Percentiles rank a stretch among this genome's conserved stretches.
Conservation (phyloP, 2,888 invertebrate species). For the Teinopalpus imperialis region DNA sequence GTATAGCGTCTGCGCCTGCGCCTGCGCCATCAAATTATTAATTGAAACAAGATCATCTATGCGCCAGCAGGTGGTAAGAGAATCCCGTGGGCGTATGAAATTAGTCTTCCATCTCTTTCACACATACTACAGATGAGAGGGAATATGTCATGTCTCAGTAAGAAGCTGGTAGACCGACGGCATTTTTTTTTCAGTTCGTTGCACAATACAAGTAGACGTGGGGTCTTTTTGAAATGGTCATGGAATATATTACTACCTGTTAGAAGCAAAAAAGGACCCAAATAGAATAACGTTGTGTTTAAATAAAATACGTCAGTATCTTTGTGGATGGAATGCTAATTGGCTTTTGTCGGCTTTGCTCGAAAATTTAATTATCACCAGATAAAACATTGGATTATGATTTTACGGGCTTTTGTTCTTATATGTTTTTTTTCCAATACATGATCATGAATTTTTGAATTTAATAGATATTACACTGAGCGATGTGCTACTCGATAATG, state of each 20-base stretch:
- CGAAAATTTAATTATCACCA: constrained; percentile 41
- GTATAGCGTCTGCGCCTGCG: background rate
- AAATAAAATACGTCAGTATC: constrained; percentile 43
- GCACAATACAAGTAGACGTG: constrained; percentile 15
- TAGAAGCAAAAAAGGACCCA: constrained; percentile 28
- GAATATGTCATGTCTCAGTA: constrained; percentile 31
- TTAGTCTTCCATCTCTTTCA: constrained; percentile 40
- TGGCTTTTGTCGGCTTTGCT: constrained; percentile 39
- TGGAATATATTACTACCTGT: constrained; percentile 25
- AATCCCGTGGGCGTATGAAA: constrained; percentile 56
- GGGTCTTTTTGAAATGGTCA: constrained; percentile 25
- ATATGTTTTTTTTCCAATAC: background rate
- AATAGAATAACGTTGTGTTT: constrained; percentile 32
- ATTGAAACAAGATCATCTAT: constrained; percentile 65
- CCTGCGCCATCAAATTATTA: constrained; percentile 45
- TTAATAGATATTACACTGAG: too few species aligned
- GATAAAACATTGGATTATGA: constrained; percentile 36
- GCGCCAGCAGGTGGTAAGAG: constrained; percentile 50
- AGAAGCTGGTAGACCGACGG: constrained; percentile 25
- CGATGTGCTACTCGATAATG: too few species aligned
- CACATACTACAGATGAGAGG: constrained; percentile 39
- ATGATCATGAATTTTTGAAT: background rate
- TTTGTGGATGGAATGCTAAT: constrained; percentile 47
- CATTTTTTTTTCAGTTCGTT: constrained; percentile 32
- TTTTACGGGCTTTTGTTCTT: background rate